Evolutionary conservation across 2,113 vertebrate species (phyloP).

Genomic region (Crotophaga sulcirostris): DNA sequence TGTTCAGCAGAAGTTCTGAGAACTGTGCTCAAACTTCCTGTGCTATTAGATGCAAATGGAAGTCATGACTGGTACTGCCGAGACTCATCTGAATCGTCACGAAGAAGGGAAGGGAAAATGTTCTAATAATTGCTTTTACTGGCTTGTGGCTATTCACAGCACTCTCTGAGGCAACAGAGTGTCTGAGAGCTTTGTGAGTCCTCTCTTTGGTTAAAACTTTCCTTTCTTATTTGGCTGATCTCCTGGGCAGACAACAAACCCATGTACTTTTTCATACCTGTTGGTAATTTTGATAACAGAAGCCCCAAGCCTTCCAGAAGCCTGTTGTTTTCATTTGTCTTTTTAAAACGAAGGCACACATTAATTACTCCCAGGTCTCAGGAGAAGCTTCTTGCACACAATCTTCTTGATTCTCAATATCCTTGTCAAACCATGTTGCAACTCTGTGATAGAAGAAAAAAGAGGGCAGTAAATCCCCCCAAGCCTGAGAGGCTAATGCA

Average conservation of each 20-base stretch:
- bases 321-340: not conserved
- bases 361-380: not conserved
- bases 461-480: not conserved
- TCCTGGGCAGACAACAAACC: not conserved
- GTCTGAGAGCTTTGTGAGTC: not conserved
- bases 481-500: not conserved
- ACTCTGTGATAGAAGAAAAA: not conserved
- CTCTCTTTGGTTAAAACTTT: not conserved
- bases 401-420: not conserved
- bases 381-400: not conserved
- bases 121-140: not conserved
- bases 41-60: not conserved
- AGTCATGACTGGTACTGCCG: rapidly evolving
- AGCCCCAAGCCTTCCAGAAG: not conserved
- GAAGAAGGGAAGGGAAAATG: not conserved
- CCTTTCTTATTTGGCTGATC: not conserved
- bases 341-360: not conserved
- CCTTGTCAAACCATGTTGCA: rapidly evolving
- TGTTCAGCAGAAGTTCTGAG: not conserved
- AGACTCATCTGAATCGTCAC: not conserved
- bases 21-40: rapidly evolving
- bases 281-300: not conserved
- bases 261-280: not conserved
- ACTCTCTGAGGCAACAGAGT: not conserved
- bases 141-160: not conserved